Evolutionary conservation across 2,888 invertebrate genomes (phyloP).

Genomic region (Isotomurus palustris): DNA sequence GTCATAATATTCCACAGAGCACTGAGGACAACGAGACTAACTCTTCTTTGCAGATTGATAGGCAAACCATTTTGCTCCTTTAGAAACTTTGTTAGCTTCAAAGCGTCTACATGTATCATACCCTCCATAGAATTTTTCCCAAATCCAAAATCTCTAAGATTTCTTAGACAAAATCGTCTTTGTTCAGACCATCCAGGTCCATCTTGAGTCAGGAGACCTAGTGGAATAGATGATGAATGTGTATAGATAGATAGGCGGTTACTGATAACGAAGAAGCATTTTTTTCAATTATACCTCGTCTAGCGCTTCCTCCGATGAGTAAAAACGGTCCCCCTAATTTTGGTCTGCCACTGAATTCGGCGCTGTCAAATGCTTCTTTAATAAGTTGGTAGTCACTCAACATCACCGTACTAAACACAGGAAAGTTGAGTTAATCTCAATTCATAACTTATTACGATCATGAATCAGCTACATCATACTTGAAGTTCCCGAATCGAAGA

Average conservation of each 20-base stretch:
- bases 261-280: no score
- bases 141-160: conserved; percentile 28
- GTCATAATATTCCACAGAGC: conserved; percentile 26
- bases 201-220: conserved; percentile 15
- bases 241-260: no score
- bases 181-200: conserved; percentile 24
- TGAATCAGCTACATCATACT: background rate
- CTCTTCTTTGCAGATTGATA: conserved; percentile 10
- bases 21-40: conserved; percentile 19
- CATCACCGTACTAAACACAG: conserved; percentile 10
- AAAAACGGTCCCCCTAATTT: conserved; percentile 8
- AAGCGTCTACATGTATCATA: conserved; percentile 23
- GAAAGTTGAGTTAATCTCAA: background rate
- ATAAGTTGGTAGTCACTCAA: conserved; percentile 18
- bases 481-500: conserved; percentile 13
- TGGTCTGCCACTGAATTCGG: conserved; percentile 23
- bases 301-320: conserved; percentile 10
- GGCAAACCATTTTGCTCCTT: conserved; percentile 7
- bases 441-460: background rate
- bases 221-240: no score
- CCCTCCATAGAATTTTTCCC: conserved; percentile 29
- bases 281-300: conserved; percentile 1
- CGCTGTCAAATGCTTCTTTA: conserved; percentile 23
- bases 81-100: conserved; percentile 7
- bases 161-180: conserved; percentile 21